Evolutionary conservation across 2,888 invertebrate genomes (phyloP).

Genomic region (Xylota segnis): DNA sequence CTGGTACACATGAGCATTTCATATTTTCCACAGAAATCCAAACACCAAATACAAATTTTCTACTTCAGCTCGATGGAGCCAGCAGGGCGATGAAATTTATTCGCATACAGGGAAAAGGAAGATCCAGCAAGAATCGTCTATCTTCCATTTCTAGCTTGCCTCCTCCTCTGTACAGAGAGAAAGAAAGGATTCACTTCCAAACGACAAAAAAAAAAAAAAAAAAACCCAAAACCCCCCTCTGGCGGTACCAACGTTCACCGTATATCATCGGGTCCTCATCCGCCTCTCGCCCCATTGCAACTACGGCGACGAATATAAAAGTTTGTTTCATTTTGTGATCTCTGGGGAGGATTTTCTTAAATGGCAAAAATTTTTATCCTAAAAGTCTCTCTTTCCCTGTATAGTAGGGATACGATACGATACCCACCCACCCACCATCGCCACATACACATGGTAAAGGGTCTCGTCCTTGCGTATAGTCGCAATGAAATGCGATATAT

Average conservation of each 20-base stretch:
- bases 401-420: neutral
- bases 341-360: slow-evolving; percentile 75
- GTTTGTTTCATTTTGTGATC: slow-evolving; percentile 76
- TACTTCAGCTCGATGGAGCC: slow-evolving; percentile 66
- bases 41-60: slow-evolving; percentile 76
- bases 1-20: slow-evolving; percentile 57
- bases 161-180: slow-evolving; percentile 43
- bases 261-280: slow-evolving; percentile 47
- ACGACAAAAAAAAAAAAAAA: slow-evolving; percentile 13
- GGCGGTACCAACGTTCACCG: slow-evolving; percentile 43
- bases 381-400: slow-evolving; percentile 45
- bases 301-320: slow-evolving; percentile 68
- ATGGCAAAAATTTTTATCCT: slow-evolving; percentile 74
- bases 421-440: neutral
- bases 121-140: slow-evolving; percentile 70
- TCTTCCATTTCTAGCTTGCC: slow-evolving; percentile 46
- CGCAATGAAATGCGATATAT: slow-evolving; percentile 76
- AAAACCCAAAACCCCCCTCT: slow-evolving; percentile 34
- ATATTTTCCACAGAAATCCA: slow-evolving; percentile 69
- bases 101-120: slow-evolving; percentile 77
- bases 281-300: slow-evolving; percentile 1
- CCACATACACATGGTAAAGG: neutral
- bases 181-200: slow-evolving; percentile 57
- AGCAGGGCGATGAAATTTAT: slow-evolving; percentile 73
- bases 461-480: slow-evolving; percentile 2